Conservation (phyloP, 2,113 vertebrate species). For the Xenopus borealis region DNA sequence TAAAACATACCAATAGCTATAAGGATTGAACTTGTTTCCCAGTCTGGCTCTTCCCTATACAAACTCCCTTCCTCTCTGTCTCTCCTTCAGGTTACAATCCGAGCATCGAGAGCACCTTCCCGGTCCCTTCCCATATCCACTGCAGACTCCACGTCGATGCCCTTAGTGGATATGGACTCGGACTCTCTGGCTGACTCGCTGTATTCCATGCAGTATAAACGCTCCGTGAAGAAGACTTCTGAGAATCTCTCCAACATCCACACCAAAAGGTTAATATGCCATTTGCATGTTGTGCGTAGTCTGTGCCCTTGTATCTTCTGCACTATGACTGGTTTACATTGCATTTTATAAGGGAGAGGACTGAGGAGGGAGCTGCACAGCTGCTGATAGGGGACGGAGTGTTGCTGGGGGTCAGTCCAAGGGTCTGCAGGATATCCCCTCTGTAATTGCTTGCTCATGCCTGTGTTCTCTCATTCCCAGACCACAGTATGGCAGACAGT, state of each 20-base stretch:
- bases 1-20: no score
- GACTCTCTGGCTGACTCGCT: slow-evolving; percentile 46
- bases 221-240: slow-evolving; percentile 71
- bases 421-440: no score
- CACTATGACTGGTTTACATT: no score
- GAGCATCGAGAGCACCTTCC: slow-evolving; percentile 73
- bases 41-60: not conserved
- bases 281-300: no score
- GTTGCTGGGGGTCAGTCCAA: no score
- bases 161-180: slow-evolving; percentile 50
- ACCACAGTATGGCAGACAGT: slow-evolving; percentile 64
- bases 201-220: slow-evolving; percentile 10
- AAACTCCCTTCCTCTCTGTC: no score
- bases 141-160: slow-evolving; percentile 45
- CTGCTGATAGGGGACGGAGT: no score
- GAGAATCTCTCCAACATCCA: slow-evolving; percentile 49
- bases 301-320: no score
- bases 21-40: no score
- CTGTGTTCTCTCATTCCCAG: slow-evolving; percentile 47
- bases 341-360: no score
- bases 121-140: slow-evolving; percentile 57
- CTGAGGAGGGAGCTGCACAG: no score
- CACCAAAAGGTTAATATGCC: slow-evolving; percentile 11
- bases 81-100: slow-evolving; percentile 77
- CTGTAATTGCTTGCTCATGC: no score